Conservation (phyloP, 2,113 vertebrate species). For the Scortum barcoo region DNA sequence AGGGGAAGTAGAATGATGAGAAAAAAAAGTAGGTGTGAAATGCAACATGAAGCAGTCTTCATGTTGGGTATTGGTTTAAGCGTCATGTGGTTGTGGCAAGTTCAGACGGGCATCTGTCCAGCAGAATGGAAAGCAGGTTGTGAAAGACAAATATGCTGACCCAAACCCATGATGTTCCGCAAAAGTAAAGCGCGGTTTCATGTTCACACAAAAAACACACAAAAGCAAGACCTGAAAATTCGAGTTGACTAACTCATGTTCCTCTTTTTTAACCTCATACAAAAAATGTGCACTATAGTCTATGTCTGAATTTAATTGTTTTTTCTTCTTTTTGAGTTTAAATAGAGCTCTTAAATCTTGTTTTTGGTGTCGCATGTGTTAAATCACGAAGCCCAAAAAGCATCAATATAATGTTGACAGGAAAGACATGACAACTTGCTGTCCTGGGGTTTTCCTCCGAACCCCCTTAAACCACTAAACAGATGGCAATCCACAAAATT, state of each 20-base stretch:
- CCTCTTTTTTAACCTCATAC: constrained; percentile 42
- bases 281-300: not conserved
- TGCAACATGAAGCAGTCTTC: constrained; percentile 46
- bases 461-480: constrained; percentile 49
- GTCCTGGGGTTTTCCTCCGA: constrained; percentile 51
- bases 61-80: constrained; percentile 36
- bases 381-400: constrained; percentile 10
- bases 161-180: constrained; percentile 69
- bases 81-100: constrained; percentile 72
- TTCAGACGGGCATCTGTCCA: constrained; percentile 45
- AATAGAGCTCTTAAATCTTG: not conserved
- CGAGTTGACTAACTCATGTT: constrained; percentile 45
- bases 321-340: not conserved
- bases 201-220: constrained; percentile 33
- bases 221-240: constrained; percentile 41
- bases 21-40: constrained; percentile 54
- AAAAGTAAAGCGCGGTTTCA: constrained; percentile 57
- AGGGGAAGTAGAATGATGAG: constrained; percentile 36
- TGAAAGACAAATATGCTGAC: constrained; percentile 78
- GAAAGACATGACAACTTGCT: constrained; percentile 23
- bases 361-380: not conserved
- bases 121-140: constrained; percentile 65
- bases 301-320: not conserved
- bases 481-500: constrained; percentile 56
- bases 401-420: constrained; percentile 18